Evolutionary conservation across 1,140 invertebrate genomes (phyloP).

Genomic region (Lepidurus couesii): DNA sequence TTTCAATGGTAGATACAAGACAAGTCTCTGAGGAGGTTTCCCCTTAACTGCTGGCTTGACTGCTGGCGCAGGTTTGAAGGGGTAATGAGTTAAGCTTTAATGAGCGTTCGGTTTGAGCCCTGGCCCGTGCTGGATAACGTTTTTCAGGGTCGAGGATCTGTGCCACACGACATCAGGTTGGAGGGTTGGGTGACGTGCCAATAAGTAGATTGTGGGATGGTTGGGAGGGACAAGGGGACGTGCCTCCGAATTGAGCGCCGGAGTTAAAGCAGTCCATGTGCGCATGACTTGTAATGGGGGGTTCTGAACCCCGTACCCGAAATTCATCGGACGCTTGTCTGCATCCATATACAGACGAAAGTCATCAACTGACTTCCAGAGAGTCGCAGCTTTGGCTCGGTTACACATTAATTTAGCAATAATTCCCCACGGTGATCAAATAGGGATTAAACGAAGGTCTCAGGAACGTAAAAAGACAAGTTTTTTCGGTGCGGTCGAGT

Average conservation of each 20-base stretch:
- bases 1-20: slow-evolving; percentile 9
- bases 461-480: too few relatives aligned
- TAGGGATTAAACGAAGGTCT: background rate
- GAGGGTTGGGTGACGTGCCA: background rate
- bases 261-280: slow-evolving; percentile 12
- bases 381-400: background rate
- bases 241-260: background rate
- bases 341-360: slow-evolving; percentile 18
- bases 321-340: slow-evolving; percentile 21
- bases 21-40: background rate
- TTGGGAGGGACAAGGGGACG: slow-evolving; percentile 5
- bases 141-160: slow-evolving; percentile 15
- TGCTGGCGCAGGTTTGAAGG: background rate
- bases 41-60: background rate
- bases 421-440: background rate
- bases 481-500: background rate
- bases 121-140: background rate
- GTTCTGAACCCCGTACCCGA: background rate
- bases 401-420: background rate
- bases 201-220: slow-evolving; percentile 15
- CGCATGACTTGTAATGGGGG: background rate
- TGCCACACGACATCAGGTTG: slow-evolving; percentile 13
- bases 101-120: background rate
- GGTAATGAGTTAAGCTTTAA: background rate
- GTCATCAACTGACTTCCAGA: background rate